These are phyloP conservation scores for Gila orcuttii DNA, from an alignment of 2,113 vertebrate genomes.

Conservation along the genomic window DNA sequence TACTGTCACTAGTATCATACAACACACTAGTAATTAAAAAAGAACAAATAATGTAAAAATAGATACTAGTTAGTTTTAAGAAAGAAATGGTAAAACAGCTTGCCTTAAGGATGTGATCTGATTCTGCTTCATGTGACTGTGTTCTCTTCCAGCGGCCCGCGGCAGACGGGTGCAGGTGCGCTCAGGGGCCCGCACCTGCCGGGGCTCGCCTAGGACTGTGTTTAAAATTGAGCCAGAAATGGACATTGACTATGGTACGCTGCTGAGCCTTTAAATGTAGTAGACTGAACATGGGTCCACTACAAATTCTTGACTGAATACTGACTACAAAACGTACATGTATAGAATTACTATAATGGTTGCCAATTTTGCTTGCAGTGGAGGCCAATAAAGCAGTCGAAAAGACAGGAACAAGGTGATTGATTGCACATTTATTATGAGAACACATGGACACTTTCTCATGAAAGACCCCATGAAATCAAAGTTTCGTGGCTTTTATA, in stretches of 20 bases:
- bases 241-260: constrained; percentile 77
- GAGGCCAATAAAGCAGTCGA: constrained; percentile 53
- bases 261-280: background rate
- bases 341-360: background rate
- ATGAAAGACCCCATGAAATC: constrained; percentile 35
- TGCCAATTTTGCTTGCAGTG: constrained; percentile 22
- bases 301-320: background rate
- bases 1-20: background rate
- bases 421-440: background rate
- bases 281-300: background rate
- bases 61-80: background rate
- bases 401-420: constrained; percentile 55
- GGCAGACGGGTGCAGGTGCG: constrained; percentile 71
- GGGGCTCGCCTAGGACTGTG: constrained; percentile 79
- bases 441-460: constrained; percentile 8
- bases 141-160: constrained; percentile 58
- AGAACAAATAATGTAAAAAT: background rate
- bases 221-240: constrained; percentile 90
- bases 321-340: background rate
- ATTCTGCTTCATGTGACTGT: background rate
- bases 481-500: constrained; percentile 2
- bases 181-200: constrained; percentile 74
- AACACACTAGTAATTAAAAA: background rate
- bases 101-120: background rate
- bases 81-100: background rate